Conservation (phyloP, 30 jellyfish, hydroid and myxozoan species). For the Pseudorhiza aurosa region DNA sequence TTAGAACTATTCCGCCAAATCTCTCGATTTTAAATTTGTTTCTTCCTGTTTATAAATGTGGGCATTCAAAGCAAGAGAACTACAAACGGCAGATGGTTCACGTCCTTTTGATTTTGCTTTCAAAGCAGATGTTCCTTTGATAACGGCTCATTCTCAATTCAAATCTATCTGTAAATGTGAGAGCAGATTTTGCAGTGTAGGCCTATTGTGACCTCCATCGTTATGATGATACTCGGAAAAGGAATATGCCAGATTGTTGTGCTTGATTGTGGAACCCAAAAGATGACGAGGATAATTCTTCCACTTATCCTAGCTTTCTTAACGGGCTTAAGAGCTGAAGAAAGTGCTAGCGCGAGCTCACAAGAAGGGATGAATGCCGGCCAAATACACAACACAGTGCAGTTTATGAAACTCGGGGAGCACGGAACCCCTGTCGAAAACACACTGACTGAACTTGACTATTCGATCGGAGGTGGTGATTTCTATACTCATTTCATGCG, state of each 20-base stretch:
- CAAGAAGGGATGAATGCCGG: too few relatives aligned
- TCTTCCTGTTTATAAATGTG: neutral
- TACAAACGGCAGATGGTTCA: slow-evolving; percentile 10
- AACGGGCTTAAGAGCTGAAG: too few relatives aligned
- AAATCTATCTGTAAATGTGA: too few relatives aligned
- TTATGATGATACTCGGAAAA: too few relatives aligned
- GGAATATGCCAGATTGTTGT: neutral
- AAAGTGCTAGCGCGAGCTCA: too few relatives aligned
- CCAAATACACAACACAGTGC: too few relatives aligned
- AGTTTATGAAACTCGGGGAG: slow-evolving; percentile 78
- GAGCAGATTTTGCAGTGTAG: too few relatives aligned
- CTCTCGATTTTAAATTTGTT: neutral
- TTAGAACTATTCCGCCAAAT: slow-evolving; percentile 3
- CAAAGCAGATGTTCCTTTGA: slow-evolving; percentile 23
- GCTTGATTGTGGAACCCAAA: neutral
- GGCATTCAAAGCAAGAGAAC: neutral
- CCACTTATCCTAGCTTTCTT: neutral
- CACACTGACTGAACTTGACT: slow-evolving; percentile 73
- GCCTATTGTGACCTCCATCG: too few relatives aligned
- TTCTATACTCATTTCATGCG: slow-evolving; percentile 83
- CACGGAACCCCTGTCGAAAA: slow-evolving; percentile 75
- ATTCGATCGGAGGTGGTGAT: slow-evolving; percentile 87
- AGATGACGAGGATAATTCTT: neutral
- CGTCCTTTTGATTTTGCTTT: neutral
- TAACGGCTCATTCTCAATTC: too few relatives aligned